A percentile compares a stretch with the other conserved stretches of the same genome.
phyloP scores from a whole-genome alignment of 2,113 vertebrate species.

The Chrysochloris asiatica region DNA sequence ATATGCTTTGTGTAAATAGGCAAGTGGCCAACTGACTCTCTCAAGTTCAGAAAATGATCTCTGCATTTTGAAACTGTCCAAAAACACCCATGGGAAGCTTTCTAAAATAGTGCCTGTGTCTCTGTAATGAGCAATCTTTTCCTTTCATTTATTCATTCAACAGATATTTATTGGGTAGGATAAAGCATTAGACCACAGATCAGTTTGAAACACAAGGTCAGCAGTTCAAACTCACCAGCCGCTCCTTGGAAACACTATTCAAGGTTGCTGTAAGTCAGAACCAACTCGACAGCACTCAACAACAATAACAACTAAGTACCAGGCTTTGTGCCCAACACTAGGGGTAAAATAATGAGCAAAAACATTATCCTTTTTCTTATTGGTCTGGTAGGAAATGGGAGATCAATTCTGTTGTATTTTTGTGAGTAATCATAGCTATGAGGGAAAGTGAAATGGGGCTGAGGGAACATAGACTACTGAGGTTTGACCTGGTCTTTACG shows the following conservation, averaged over 20 bases:
- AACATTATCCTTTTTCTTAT: neutral
- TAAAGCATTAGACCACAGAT: no score
- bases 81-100: neutral
- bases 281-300: no score
- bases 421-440: neutral
- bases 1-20: neutral
- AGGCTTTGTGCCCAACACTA: neutral
- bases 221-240: no score
- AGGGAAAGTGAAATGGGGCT: neutral
- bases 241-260: no score
- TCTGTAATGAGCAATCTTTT: neutral
- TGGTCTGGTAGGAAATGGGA: neutral
- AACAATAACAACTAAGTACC: no score
- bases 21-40: neutral
- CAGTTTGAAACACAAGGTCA: no score
- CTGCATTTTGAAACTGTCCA: slow-evolving; percentile 7
- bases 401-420: neutral
- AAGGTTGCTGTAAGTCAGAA: no score
- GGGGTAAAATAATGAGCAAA: neutral
- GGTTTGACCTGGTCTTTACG: neutral
- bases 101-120: neutral
- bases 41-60: slow-evolving; percentile 35
- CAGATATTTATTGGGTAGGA: no score
- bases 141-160: no score
- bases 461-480: neutral